Evolutionary conservation across 2,888 invertebrate species (phyloP).

Genomic region (Drosophila ezoana): DNA sequence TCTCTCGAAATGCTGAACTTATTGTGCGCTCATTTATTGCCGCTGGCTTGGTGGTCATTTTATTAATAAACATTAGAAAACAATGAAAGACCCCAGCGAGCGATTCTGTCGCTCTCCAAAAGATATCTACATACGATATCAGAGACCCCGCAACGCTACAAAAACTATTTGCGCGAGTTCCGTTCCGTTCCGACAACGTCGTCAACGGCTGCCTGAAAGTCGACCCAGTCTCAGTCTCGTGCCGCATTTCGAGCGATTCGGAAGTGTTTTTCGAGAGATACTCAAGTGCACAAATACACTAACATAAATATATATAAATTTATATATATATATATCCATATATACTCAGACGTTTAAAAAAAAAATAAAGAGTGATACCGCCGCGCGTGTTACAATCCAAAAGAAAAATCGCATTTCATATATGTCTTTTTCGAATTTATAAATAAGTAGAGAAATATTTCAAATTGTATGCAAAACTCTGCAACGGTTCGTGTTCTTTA

Average conservation of each 20-base stretch:
- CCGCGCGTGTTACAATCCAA: constrained; percentile 66
- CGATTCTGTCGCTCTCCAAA: constrained; percentile 28
- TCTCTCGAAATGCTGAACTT: constrained; percentile 17
- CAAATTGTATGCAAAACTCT: constrained; percentile 35
- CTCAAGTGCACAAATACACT: constrained; percentile 27
- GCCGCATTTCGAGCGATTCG: constrained; percentile 81
- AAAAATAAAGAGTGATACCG: constrained; percentile 19
- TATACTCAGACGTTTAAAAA: background rate
- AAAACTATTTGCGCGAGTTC: constrained; percentile 52
- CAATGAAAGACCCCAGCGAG: constrained; percentile 37
- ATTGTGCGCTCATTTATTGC: constrained; percentile 3
- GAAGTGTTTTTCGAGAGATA: constrained; percentile 64
- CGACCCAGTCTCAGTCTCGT: constrained; percentile 73
- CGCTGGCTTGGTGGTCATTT: constrained; percentile 5
- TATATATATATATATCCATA: constrained; percentile 1
- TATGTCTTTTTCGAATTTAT: constrained; percentile 19
- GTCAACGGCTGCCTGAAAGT: constrained; percentile 61
- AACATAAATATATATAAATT: constrained; percentile 9
- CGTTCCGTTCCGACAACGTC: constrained; percentile 52
- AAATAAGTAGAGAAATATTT: constrained; percentile 31
- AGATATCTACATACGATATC: constrained; percentile 43
- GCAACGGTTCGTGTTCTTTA: constrained; percentile 35
- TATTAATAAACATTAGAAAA: constrained; percentile 61
- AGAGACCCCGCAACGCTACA: constrained; percentile 48
- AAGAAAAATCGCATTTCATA: constrained; percentile 21